A percentile compares a stretch with the other conserved stretches of the same genome.
These are phyloP conservation scores for Edolisoma coerulescens DNA, from an alignment of 2,113 vertebrate species.

Conservation along the genomic window DNA sequence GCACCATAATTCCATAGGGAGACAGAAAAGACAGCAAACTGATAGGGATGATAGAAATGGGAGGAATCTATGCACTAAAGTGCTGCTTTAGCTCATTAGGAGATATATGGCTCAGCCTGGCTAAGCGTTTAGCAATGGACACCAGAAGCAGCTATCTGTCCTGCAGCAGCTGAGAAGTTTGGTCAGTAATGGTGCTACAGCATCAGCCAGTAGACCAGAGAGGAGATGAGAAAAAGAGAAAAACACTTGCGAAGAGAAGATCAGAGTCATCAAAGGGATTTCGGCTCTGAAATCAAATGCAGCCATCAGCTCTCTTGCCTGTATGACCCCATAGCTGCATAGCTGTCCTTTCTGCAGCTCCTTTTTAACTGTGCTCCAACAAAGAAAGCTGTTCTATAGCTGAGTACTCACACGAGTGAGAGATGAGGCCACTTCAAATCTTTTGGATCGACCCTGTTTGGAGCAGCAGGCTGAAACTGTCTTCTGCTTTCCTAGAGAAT, in stretches of 20 bases:
- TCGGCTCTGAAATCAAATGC: neutral
- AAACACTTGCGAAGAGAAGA: neutral
- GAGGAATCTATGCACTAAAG: neutral
- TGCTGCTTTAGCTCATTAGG: neutral
- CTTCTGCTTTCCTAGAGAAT: neutral
- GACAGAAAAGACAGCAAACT: neutral
- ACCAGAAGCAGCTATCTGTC: neutral
- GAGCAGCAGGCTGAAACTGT: neutral
- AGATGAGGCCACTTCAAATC: neutral
- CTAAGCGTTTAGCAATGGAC: neutral
- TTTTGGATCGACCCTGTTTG: neutral
- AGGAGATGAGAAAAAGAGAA: neutral
- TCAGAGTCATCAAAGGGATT: neutral
- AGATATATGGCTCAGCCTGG: neutral
- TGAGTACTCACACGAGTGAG: fast-evolving
- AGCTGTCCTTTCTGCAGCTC: neutral
- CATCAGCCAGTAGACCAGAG: neutral
- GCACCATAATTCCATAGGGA: neutral
- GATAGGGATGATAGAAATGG: neutral
- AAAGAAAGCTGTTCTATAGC: neutral
- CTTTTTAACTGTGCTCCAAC: neutral
- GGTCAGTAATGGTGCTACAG: neutral
- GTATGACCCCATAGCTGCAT: neutral
- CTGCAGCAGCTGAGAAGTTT: neutral
- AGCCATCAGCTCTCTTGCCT: neutral